These are phyloP conservation scores for Heterochromis multidens DNA, from an alignment of 2,113 vertebrate species.

Conservation along the genomic window DNA sequence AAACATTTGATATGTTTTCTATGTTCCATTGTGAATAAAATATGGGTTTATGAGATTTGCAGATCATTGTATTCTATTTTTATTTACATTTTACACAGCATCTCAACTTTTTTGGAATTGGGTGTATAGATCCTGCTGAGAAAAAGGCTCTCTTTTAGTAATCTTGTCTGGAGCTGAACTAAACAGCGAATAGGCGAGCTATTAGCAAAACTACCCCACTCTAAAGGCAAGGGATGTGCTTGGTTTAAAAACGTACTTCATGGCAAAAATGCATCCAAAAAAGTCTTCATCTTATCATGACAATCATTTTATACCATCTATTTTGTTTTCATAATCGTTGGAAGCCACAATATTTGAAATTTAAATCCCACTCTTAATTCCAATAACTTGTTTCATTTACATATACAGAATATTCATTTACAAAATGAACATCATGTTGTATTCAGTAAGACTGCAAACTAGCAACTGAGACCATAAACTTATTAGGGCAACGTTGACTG, in stretches of 20 bases:
- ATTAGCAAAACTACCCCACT: no score
- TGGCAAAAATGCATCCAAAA: not conserved
- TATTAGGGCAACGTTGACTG: no score
- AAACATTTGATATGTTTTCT: not conserved
- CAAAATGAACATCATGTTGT: not conserved
- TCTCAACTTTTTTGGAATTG: not conserved
- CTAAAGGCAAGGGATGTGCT: not conserved
- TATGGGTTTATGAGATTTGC: not conserved
- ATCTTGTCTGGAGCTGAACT: not conserved
- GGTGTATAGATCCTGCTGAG: not conserved
- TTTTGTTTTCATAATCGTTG: not conserved
- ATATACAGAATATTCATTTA: not conserved
- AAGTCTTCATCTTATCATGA: not conserved
- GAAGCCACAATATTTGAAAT: not conserved
- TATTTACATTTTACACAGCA: not conserved
- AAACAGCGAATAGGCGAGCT: not conserved
- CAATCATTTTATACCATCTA: not conserved
- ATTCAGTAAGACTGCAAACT: not conserved
- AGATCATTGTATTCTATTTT: not conserved
- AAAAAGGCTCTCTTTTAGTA: not conserved
- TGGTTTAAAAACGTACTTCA: not conserved
- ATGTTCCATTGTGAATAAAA: not conserved
- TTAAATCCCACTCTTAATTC: no score
- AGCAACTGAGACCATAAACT: not conserved
- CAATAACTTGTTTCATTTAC: accelerated